Conservation (phyloP, 2,888 invertebrate species). For the Phyllotreta striolata region DNA sequence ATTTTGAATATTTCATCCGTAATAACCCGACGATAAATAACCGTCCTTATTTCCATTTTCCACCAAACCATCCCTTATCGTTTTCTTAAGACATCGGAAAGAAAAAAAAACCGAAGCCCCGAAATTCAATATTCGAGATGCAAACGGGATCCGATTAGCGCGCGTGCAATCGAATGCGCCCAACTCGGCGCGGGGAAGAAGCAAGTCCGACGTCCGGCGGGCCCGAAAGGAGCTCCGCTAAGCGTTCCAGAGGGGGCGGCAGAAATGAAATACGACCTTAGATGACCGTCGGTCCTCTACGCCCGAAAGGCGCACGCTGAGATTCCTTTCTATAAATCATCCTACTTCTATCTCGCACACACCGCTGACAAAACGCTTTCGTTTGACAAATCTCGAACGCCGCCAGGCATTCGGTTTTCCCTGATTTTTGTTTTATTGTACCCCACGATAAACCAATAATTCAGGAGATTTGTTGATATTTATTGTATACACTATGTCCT, state of each 20-base stretch:
- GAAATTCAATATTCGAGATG: conserved; percentile 24
- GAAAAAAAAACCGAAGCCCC: conserved; percentile 4
- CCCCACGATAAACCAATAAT: conserved; percentile 2
- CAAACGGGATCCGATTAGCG: conserved; percentile 29
- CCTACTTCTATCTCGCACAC: conserved; percentile 42
- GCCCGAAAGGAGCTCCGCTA: conserved; percentile 33
- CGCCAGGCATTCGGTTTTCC: conserved; percentile 37
- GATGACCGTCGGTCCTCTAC: conserved; percentile 45
- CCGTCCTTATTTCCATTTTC: no score
- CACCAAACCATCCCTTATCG: no score
- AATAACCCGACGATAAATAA: no score
- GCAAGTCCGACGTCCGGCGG: no score
- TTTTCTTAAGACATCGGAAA: no score
- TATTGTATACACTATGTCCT: no score
- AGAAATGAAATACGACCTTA: conserved; percentile 44
- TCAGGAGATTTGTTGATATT: no score
- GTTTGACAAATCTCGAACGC: conserved; percentile 49
- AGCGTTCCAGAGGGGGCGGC: conserved; percentile 41
- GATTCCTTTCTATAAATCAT: conserved; percentile 49
- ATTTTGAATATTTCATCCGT: no score
- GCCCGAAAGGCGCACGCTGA: conserved; percentile 42
- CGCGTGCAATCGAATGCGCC: conserved; percentile 28
- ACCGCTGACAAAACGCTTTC: conserved; percentile 49
- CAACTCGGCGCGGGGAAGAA: no score
- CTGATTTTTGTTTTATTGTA: conserved; percentile 28